Percentiles rank a stretch among this genome's conserved stretches.
Evolutionary conservation across 2,888 invertebrate genomes (phyloP).

Genomic region (Cylindroiulus punctatus): DNA sequence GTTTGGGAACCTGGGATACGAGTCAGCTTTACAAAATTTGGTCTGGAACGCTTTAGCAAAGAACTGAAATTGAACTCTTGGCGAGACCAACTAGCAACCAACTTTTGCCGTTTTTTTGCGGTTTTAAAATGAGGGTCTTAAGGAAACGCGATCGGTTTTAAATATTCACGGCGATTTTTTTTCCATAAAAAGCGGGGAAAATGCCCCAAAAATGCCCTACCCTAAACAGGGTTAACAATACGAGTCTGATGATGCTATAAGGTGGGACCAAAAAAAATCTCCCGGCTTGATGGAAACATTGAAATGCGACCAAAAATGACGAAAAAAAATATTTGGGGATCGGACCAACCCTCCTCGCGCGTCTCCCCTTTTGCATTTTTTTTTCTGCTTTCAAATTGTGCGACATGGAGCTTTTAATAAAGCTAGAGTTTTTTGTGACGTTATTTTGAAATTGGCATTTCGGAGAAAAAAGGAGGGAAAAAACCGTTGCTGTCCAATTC

Average conservation of each 20-base stretch:
- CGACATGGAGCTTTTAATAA: background rate
- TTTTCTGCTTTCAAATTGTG: background rate
- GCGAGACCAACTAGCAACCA: background rate
- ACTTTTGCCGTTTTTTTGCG: background rate
- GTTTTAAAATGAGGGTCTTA: background rate
- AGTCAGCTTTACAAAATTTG: too few relatives aligned
- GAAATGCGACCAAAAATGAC: background rate
- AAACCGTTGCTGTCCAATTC: background rate
- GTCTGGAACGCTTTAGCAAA: too few relatives aligned
- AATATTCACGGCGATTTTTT: background rate
- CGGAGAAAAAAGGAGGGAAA: background rate
- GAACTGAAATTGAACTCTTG: background rate
- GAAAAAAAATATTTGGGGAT: background rate
- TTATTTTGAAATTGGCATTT: conserved; percentile 34
- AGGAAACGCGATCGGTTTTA: background rate
- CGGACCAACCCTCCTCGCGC: background rate
- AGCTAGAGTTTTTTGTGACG: background rate
- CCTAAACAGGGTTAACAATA: background rate
- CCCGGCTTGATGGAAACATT: background rate
- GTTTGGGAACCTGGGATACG: too few relatives aligned
- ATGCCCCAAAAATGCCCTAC: conserved; percentile 7
- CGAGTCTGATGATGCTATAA: background rate
- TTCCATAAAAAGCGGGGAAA: conserved; percentile 6
- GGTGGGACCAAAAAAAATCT: background rate
- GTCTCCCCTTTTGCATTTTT: conserved; percentile 8